Base-by-base conservation (phyloP, 2,113 vertebrate species). In the Cyrtonyx montezumae region DNA sequence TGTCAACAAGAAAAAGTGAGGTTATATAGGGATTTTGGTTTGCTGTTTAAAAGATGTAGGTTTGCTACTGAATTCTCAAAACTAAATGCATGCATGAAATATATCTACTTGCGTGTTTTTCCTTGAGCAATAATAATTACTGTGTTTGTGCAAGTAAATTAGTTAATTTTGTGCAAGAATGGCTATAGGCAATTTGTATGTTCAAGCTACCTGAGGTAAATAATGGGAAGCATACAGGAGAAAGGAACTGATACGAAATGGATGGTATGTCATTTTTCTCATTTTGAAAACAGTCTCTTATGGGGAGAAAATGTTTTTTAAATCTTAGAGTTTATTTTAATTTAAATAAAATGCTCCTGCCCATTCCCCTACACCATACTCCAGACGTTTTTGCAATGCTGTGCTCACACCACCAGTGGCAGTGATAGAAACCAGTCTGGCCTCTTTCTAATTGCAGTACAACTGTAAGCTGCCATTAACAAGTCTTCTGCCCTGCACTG, bases 181-280 rank as follows among this genome's bases (percentile, higher is more conserved):
- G 73, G 36, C 46, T 49, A 40, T 66, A 48, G 62, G 75, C 19
- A 61, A 51, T 78, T 80, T 75, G 8, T 75, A 21, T 34, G 45
- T 69, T 93, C 74, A 76, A 25, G 55, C 92, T 94, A 80, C 23
- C 69, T 34, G 26, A 68, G 46, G 30, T 65, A 79, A 93, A 80
- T 77, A 56, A 42, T 28, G 70, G 61, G 23, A 26, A 79, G 22
- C 37, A 19, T 43, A 65, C 15, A 75, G 22, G 40, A 19, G 30
- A 80, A 63, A 70, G 28, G 30, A 79, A 67, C 25, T 67, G 74
- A 12, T 55, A 37, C 79, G 61, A 80, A 93, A 56, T 55, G 18
- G 18, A 21, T 61, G 14, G 5, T 42, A 46, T 68, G 78, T 80
- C 4, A 28, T 22, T 11, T 56, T 37, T 70, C 76, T 83, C 4